phyloP scores from a whole-genome alignment of 2,888 invertebrate genomes.

The Trachelus troglodyta region DNA sequence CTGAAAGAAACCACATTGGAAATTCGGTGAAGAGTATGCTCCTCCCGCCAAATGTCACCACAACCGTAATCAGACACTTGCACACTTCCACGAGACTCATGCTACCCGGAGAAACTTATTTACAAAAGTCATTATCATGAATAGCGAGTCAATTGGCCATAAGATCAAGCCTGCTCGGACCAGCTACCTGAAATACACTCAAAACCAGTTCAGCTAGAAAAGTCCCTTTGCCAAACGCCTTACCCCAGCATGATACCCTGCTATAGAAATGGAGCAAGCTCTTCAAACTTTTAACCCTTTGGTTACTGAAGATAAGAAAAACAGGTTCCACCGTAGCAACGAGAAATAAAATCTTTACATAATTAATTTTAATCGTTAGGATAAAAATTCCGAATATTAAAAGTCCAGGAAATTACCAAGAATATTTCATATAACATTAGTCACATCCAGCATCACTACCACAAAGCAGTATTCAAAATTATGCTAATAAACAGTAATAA shows the following conservation, averaged over 20 bases:
- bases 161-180: slow-evolving; percentile 3
- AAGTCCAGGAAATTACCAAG: background rate
- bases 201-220: background rate
- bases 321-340: background rate
- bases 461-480: background rate
- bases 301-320: background rate
- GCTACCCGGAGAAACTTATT: slow-evolving; percentile 26
- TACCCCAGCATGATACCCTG: slow-evolving; percentile 40
- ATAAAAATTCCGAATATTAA: background rate
- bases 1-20: background rate
- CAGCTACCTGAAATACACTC: background rate
- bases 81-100: slow-evolving; percentile 9
- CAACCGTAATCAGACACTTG: background rate
- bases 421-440: background rate
- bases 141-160: slow-evolving; percentile 17
- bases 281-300: slow-evolving; percentile 30
- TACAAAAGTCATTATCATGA: slow-evolving; percentile 28
- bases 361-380: background rate
- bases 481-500: background rate
- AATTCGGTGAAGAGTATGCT: slow-evolving; percentile 13
- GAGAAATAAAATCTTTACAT: background rate
- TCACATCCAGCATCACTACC: background rate
- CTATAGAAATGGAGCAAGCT: slow-evolving; percentile 47
- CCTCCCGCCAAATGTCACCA: slow-evolving; percentile 11
- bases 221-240: background rate